Conservation (phyloP, 1,140 invertebrate species). For the Drosophila nebulosa region DNA sequence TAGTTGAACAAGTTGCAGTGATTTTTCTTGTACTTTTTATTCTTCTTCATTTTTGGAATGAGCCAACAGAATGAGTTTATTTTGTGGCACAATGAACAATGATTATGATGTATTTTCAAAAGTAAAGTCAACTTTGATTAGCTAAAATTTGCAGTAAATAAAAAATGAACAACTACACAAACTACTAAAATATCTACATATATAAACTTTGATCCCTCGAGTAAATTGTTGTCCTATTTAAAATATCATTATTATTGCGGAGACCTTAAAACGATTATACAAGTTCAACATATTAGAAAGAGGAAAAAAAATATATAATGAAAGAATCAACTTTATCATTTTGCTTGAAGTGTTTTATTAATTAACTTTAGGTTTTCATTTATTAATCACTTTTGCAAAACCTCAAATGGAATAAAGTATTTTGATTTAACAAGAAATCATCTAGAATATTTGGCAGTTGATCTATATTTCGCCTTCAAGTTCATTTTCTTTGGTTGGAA, state of each 20-base stretch:
- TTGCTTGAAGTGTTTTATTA: neutral
- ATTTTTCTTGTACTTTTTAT: neutral
- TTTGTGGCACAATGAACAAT: neutral
- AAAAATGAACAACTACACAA: too few relatives aligned
- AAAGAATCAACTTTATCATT: too few relatives aligned
- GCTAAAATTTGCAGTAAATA: too few relatives aligned
- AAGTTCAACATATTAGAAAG: too few relatives aligned
- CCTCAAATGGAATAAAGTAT: neutral
- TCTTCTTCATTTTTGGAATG: neutral
- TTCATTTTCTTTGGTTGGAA: neutral
- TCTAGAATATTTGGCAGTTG: neutral
- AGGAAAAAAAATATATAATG: too few relatives aligned
- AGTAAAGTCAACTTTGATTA: neutral
- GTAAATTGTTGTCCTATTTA: too few relatives aligned
- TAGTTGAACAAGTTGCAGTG: slow-evolving; percentile 28
- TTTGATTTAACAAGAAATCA: neutral
- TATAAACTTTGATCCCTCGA: too few relatives aligned
- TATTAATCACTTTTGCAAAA: too few relatives aligned
- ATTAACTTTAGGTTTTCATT: neutral
- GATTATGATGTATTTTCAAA: neutral
- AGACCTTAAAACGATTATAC: too few relatives aligned
- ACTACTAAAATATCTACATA: too few relatives aligned
- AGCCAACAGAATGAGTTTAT: slow-evolving; percentile 15
- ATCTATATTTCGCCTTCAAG: neutral
- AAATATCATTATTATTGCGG: too few relatives aligned